phyloP scores from a whole-genome alignment of 2,113 vertebrate genomes.

The Chaetops frenatus region DNA sequence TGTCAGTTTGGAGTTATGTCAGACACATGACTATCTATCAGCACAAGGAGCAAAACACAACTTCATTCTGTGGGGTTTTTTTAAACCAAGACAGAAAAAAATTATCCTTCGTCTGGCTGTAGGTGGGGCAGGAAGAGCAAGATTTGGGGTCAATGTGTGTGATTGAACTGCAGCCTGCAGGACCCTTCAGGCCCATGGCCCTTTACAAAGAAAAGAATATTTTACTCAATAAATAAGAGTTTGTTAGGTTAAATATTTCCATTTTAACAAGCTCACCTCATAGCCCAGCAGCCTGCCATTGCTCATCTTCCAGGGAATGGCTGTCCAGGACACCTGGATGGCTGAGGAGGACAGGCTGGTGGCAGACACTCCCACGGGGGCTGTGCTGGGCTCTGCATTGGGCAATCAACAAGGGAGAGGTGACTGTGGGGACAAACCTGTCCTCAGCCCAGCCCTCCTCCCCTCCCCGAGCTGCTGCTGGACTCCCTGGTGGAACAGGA shows the following conservation, averaged over 20 bases:
- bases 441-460: not conserved
- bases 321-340: slow-evolving; percentile 86
- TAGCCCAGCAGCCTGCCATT: slow-evolving; percentile 89
- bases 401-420: not conserved
- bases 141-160: not conserved
- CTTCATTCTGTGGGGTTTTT: not conserved
- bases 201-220: not conserved
- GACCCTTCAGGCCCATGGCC: fast-evolving
- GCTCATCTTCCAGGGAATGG: slow-evolving; percentile 74
- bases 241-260: not conserved
- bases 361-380: slow-evolving; percentile 77
- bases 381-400: slow-evolving; percentile 79
- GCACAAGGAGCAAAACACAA: not conserved
- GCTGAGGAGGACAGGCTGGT: slow-evolving; percentile 84
- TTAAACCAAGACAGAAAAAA: not conserved
- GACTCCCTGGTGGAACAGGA: not conserved
- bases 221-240: not conserved
- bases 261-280: slow-evolving; percentile 74
- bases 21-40: not conserved
- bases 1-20: not conserved
- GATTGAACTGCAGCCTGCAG: not conserved
- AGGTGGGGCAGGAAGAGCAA: not conserved
- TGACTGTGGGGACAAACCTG: not conserved
- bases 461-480: not conserved
- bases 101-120: not conserved